Conservation (phyloP, 2,888 invertebrate genomes). For the Ctena decussata region DNA sequence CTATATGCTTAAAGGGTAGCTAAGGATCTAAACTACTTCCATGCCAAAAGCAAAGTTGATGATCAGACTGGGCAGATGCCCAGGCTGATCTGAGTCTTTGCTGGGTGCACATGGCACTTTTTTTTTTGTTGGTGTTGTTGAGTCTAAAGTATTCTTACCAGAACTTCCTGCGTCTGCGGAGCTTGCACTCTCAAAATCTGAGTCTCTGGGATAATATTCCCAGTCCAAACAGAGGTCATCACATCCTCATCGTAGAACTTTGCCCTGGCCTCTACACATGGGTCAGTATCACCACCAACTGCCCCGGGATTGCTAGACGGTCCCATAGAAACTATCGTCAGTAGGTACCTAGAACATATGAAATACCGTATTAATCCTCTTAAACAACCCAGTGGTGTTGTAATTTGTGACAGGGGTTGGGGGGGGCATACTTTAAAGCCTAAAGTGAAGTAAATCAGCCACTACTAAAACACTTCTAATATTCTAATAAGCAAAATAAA, state of each 20-base stretch:
- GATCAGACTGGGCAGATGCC: neutral
- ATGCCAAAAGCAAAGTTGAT: too few species aligned
- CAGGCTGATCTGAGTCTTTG: neutral
- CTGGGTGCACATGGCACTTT: neutral
- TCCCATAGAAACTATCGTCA: neutral
- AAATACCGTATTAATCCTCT: neutral
- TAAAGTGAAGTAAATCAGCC: too few species aligned
- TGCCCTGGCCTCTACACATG: neutral
- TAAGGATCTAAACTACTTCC: too few species aligned
- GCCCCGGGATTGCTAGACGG: neutral
- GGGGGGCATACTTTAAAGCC: too few species aligned
- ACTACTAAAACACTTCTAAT: neutral
- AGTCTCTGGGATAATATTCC: neutral
- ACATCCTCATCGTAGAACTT: neutral
- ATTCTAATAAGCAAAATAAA: neutral
- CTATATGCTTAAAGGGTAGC: too few species aligned
- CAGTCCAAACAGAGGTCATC: neutral
- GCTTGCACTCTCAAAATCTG: neutral
- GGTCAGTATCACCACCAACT: neutral
- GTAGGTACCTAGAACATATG: neutral
- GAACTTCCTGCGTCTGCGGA: neutral
- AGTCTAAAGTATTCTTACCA: neutral
- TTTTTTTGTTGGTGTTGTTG: too few species aligned
- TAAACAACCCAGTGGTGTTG: too few species aligned
- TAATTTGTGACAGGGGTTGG: neutral